Evolutionary conservation across 2,113 vertebrate genomes (phyloP), one percentile per base, ranked within the genome.

Genomic region (Hyla sarda): DNA sequence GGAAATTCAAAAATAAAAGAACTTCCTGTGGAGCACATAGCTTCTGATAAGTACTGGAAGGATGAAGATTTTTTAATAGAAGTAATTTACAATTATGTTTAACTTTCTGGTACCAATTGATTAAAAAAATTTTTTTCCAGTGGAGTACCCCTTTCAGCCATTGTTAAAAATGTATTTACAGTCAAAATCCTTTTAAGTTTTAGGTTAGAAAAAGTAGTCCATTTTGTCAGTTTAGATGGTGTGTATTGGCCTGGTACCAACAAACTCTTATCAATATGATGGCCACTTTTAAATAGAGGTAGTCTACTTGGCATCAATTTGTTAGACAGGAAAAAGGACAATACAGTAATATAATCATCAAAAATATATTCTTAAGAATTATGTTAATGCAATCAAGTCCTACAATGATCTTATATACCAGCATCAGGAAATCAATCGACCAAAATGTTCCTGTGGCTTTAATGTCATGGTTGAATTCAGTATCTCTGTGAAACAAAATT

Each of bases 351-450:
- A 71, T 50, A 79, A 73, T 73, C 65, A 72, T 71, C 12, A n/a
- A 71, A 69, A 79, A 30, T 41, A 41, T 21, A 45, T 79, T 85
- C 34, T 30, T 71, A 34, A 85, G 32, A 85, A 85, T 71, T 85
- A 85, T 85, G 84, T 32, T 85, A 85, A 85, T 85, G 84, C 84
- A 85, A 85, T 85, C 74, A 85, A 78, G 30, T 37, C 62, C 74
- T 52, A 85, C 58, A 78, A 47, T 77, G 56, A 84, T 65, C 84
- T 65, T 65, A 79, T 67, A 56, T 79, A 50, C 62, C 41, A 32
- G 41, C 58, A 85, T 78, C 45, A 67, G 37, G 62, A 85, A 85
- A 85, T 77, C 75, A 79, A 67, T 71, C 7, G 13, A 21, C 83
- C 45, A 84, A 84, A 54, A 74, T 62, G 34, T 85, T 85, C 52